phyloP scores from a whole-genome alignment of 2,797 vertebrate species.

The Helicolenus hilgendorfi region DNA sequence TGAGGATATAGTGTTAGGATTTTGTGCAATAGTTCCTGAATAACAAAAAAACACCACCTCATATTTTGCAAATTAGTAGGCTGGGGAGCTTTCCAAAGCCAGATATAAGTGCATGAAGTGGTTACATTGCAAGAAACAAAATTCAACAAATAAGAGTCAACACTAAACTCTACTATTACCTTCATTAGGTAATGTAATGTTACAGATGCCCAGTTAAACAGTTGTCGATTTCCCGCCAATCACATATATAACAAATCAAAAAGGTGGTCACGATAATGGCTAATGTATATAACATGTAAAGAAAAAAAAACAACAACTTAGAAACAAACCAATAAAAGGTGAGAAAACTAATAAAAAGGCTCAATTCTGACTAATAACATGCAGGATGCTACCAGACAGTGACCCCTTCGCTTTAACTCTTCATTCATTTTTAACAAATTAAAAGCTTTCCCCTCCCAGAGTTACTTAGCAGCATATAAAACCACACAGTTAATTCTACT shows the following conservation, averaged over 20 bases:
- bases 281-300: fast-evolving
- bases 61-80: fast-evolving
- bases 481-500: fast-evolving
- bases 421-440: not conserved
- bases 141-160: not conserved
- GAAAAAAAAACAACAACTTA: too few species aligned
- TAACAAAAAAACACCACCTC: not conserved
- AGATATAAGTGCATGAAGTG: fast-evolving
- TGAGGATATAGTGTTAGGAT: fast-evolving
- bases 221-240: conserved; percentile 76
- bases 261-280: not conserved
- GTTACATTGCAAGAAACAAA: not conserved
- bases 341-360: fast-evolving
- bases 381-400: not conserved
- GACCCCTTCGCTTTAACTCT: not conserved
- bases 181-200: not conserved
- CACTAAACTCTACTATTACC: too few species aligned
- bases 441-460: not conserved
- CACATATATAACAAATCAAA: conserved; percentile 28
- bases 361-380: not conserved
- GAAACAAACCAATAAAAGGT: fast-evolving
- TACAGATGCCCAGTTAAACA: not conserved
- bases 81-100: fast-evolving
- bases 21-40: not conserved
- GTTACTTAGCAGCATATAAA: fast-evolving